Evolutionary conservation across 2,888 invertebrate genomes (phyloP), one percentile per base, ranked within the genome.

Genomic region (Biston stratarius): DNA sequence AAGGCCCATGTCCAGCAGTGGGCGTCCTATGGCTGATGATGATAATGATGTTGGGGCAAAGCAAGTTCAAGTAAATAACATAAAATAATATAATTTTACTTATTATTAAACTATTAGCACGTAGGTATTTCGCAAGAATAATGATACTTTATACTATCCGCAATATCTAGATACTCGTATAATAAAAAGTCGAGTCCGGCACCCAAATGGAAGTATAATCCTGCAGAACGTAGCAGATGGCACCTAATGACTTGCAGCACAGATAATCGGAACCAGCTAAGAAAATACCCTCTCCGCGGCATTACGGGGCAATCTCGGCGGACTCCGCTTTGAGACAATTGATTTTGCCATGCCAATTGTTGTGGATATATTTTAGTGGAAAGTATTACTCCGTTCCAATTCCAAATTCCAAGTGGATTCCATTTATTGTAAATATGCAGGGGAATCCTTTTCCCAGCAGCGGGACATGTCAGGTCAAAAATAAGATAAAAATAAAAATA

Each of bases 161-260:
- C 63, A 68, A 68, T 68, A 68, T 64, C 60, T 61, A 33, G 51
- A 56, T 14, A 24, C 24, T 24, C 3, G 24, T 24, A 24, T 24
- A 24, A 63, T 59, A 67, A 77, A 76, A 73, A 73, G 73, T 45
- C 60, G 56, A 56, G 56, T 60, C 69, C 74, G 74, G 77, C 64
- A 73, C 74, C 75, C 69, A 76, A 81, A 85, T 80, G 80, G 76
- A 76, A 80, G 77, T 75, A 79, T 80, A 83, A 82, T 83, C 83
- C 77, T 67, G 74, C 72, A 73, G 77, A 73, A 75, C 75, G 72
- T 77, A 73, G 74, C 77, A 77, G 80, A 77, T 76, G 77, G 79
- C 74, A 76, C 80, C 82, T 86, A 87, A 88, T 87, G 85, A 87
- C 83, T 79, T 71, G 77, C 79, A 75, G 80, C 83, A 80, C 78